phyloP scores from a whole-genome alignment of 2,113 vertebrate genomes.

The Trinectes maculatus region DNA sequence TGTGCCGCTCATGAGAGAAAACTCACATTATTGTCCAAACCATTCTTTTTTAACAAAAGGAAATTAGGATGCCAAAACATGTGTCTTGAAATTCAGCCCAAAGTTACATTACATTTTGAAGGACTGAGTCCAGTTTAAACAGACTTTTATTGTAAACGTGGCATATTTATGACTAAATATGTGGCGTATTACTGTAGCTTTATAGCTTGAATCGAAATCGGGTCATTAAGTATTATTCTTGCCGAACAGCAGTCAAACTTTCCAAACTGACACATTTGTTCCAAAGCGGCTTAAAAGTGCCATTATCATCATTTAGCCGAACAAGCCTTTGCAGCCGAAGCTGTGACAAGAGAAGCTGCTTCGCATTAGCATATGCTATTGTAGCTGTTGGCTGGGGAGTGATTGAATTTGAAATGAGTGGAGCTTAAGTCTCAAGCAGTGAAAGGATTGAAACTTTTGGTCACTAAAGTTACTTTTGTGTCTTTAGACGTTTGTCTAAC shows the following conservation, averaged over 20 bases:
- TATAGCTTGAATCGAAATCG: constrained; percentile 37
- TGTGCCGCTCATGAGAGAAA: background rate
- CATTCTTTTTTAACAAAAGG: constrained; percentile 6
- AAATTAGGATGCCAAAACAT: background rate
- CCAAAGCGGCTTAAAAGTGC: constrained; percentile 69
- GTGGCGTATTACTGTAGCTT: constrained; percentile 13
- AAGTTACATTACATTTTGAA: constrained; percentile 11
- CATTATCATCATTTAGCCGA: constrained; percentile 68
- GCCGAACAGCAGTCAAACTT: constrained; percentile 57
- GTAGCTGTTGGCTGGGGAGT: constrained; percentile 46
- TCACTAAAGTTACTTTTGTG: constrained; percentile 75
- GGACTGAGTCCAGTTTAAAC: constrained; percentile 5
- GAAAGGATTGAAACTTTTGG: constrained; percentile 61
- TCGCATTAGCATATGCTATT: constrained; percentile 68
- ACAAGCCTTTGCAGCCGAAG: constrained; percentile 56
- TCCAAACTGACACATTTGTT: constrained; percentile 53
- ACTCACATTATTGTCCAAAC: constrained; percentile 6
- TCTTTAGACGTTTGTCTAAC: constrained; percentile 45
- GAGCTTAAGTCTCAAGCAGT: constrained; percentile 48
- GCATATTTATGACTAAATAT: constrained; percentile 19
- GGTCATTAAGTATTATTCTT: constrained; percentile 37
- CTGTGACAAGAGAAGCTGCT: constrained; percentile 62
- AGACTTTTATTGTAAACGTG: constrained; percentile 29
- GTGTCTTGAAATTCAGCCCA: constrained; percentile 25
- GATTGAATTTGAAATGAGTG: constrained; percentile 59